Evolutionary conservation across 2,888 invertebrate species (phyloP), one percentile per base, ranked within the genome.

Genomic region (Dromius quadrimaculatus): DNA sequence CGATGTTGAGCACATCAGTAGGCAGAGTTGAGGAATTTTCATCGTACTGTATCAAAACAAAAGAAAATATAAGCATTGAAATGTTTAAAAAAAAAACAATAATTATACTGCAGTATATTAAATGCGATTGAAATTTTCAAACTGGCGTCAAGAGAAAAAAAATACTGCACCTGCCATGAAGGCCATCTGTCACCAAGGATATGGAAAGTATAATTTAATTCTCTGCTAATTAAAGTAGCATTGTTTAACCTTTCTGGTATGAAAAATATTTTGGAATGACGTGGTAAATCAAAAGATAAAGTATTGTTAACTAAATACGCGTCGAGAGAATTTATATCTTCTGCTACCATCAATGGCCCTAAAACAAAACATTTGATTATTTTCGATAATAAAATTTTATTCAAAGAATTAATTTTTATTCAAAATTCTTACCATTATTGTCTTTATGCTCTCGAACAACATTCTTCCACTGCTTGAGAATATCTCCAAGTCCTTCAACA

Each of bases 401-500:
- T 43, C 6, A 41, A 2, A 13, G 15, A 11, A 20, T 23, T 41
- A 50, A 4, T 32, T 32, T 11, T 57, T 2, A 22, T 61, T 36
- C 13, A n/a, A 9, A n/a, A n/a, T 41, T 41, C 34, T 34, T 82
- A n/a, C 84, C 85, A 65, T 85, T 80, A 71, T 77, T 80, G 6
- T 81, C 80, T 0, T 88, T 86, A 22, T 82, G 79, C 75, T 89
- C 88, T 61, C 85, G 84, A 0, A 92, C 86, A n/a, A 88, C 77
- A 15, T 83, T 80, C 23, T 87, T 83, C 87, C 92, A 94, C 72
- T 86, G 84, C 11, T 84, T 82, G 2, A 95, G 80, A 62, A 94
- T 81, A 5, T 80, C 78, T 71, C 84, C 84, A 74, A 91, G 82
- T 13, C 85, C 85, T 0, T 85, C 83, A 76, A 87, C 87, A 84